Base-by-base conservation (phyloP, 2,888 invertebrate species). In the Horisme vitalbata region DNA sequence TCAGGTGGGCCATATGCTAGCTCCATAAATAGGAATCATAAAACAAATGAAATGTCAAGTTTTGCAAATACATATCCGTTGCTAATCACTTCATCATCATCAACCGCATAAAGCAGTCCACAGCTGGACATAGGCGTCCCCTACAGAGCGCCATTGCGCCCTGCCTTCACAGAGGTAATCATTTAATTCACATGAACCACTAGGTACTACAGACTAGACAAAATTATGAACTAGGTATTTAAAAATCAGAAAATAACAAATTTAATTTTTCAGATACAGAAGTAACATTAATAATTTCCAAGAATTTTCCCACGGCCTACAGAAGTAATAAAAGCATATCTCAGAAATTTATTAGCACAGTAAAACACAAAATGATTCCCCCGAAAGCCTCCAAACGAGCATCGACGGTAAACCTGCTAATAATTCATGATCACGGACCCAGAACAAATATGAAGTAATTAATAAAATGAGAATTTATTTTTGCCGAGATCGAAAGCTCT, bases 401-500 rank as follows among this genome's bases (percentile, higher is more conserved):
- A 36, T 53, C 52, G 50, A 51, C 46, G 43, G 49, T 44, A 45
- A 41, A 39, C 46, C 47, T 39, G 9, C 45, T 55, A 60, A 65
- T 71, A 63, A 64, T 61, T 65, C 52, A 58, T 51, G 61, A 68
- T 64, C 67, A 57, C 41, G 55, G 52, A 52, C 44, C 57, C 59
- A 45, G 56, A 65, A 63, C 60, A 69, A 71, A 72, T 66, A 69
- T 52, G 39, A 63, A 62, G 61, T 64, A 73, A 73, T 71, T 68
- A 71, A 67, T 68, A 39, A 65, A 64, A 61, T 57, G 53, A 54
- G 57, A 65, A 66, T 68, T 64, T 51, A 58, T 64, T 65, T 59
- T 59, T 34, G 39, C 44, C 36, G 36, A 54, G 60, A 67, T 68
- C 58, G 61, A 61, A 65, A 59, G 54, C 49, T 39, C 36, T 53